phyloP scores from a whole-genome alignment of 2,888 invertebrate species.

The Troilus luridus region DNA sequence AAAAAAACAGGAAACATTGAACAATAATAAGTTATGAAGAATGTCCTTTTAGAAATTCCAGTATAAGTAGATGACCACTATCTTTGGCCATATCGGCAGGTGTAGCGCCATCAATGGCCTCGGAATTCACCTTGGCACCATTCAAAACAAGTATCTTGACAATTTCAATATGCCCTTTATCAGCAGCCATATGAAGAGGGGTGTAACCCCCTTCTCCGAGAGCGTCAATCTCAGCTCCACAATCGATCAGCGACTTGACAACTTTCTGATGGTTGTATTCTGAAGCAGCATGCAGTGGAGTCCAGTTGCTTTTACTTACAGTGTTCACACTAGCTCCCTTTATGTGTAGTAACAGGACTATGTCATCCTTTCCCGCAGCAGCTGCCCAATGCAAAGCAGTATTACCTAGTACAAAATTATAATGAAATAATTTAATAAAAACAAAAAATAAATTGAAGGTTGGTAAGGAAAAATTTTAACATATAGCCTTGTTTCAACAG shows the following conservation, averaged over 20 bases:
- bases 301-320: background rate
- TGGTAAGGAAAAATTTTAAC: too few species aligned
- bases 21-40: background rate
- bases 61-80: background rate
- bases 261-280: background rate
- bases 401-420: slow-evolving; percentile 26
- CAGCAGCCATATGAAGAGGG: slow-evolving; percentile 3
- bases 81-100: slow-evolving; percentile 26
- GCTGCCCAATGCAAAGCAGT: slow-evolving; percentile 40
- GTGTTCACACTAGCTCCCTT: slow-evolving; percentile 19
- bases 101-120: background rate
- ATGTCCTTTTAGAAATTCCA: background rate
- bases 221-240: background rate
- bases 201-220: background rate
- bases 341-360: background rate
- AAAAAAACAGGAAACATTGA: background rate
- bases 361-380: background rate
- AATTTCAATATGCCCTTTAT: background rate
- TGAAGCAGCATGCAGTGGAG: background rate
- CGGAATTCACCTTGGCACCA: background rate
- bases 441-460: background rate
- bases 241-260: background rate
- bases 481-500: too few species aligned
- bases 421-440: background rate
- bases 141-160: background rate